phyloP scores from a whole-genome alignment of 2,888 invertebrate species.

The Eumerus sabulonum region DNA sequence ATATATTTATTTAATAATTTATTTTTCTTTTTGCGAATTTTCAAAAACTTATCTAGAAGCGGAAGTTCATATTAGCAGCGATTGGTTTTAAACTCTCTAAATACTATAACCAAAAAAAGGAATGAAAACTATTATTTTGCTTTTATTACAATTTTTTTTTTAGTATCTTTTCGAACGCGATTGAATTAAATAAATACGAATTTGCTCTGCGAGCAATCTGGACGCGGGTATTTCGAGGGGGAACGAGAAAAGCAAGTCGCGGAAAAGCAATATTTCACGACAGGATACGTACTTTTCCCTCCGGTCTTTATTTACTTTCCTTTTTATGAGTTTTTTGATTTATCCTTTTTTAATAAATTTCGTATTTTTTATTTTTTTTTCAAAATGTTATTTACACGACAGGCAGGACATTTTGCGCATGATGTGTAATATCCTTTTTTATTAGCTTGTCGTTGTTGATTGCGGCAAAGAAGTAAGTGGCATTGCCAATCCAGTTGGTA shows the following conservation, averaged over 20 bases:
- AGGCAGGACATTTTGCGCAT: slow-evolving; percentile 58
- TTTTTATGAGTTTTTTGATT: slow-evolving; percentile 7
- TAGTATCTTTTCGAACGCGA: slow-evolving; percentile 5
- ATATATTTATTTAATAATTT: slow-evolving; percentile 8
- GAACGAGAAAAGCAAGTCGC: slow-evolving; percentile 35
- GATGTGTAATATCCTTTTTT: slow-evolving; percentile 52
- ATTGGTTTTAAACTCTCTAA: too few species aligned
- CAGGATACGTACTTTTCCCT: slow-evolving; percentile 7
- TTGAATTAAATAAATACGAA: slow-evolving; percentile 12
- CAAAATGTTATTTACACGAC: slow-evolving; percentile 52
- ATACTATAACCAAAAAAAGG: too few species aligned
- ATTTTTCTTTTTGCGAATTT: slow-evolving; percentile 10
- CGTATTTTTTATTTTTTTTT: slow-evolving; percentile 26
- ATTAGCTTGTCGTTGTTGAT: slow-evolving; percentile 42
- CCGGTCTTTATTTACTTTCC: too few species aligned
- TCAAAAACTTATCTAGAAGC: slow-evolving; percentile 41
- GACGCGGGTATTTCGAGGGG: not conserved
- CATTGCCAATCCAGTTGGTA: slow-evolving; percentile 26
- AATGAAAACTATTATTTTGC: too few species aligned
- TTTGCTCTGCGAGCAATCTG: not conserved
- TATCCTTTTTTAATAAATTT: slow-evolving; percentile 25
- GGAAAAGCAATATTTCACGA: slow-evolving; percentile 20
- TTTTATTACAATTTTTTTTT: slow-evolving; percentile 12
- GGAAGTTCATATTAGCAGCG: slow-evolving; percentile 65
- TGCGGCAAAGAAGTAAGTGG: slow-evolving; percentile 33